Base-by-base conservation (phyloP, 2,888 invertebrate genomes). In the Luffia ferchaultella region DNA sequence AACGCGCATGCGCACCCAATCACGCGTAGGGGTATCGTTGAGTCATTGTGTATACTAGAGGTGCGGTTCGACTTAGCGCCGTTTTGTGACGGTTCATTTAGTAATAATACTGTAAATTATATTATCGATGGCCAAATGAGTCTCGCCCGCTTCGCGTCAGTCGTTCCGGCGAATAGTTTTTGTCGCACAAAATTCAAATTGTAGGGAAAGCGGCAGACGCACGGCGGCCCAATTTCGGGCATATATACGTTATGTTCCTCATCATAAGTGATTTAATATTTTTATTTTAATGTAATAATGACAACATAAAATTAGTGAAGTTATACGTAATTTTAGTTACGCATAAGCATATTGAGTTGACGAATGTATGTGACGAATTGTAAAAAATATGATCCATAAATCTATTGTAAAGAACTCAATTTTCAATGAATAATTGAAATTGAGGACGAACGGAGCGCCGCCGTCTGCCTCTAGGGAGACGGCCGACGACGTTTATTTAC, bases 211-310 rank as follows among this genome's bases (percentile, higher is more conserved):
- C 30, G 30, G 5, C 30, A 12, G 30, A 3, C 30, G 30, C 30
- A 12, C 30, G 30, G 30, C 30, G 5, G n/a, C 30, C 5, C 30
- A 30, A 30, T n/a, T n/a, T n/a, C 5, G 54, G 54, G 50, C 54
- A 45, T 52, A 16, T 46, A 16, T 46, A 16, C 18, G 42, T 50
- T 48, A 52, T 54, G 63, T 63, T 65, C 63, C 63, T 63, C 59
- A 55, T 57, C 54, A 51, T 60, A 60, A 61, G 57, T 60, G 56
- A 55, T 57, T 57, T 56, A 53, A 48, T 41, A 45, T 16, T 18
- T 44, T 45, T 19, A 16, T 59, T 57, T 56, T 53, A 57, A 54
- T 52, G 48, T 46, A 19, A 49, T 46, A 47, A 47, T 52, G 50
- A 30, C 30, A 7, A 12, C 12, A 30, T 30, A 30, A 30, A 30